phyloP scores from a whole-genome alignment of 2,113 vertebrate species.

The Oncorhynchus masou region DNA sequence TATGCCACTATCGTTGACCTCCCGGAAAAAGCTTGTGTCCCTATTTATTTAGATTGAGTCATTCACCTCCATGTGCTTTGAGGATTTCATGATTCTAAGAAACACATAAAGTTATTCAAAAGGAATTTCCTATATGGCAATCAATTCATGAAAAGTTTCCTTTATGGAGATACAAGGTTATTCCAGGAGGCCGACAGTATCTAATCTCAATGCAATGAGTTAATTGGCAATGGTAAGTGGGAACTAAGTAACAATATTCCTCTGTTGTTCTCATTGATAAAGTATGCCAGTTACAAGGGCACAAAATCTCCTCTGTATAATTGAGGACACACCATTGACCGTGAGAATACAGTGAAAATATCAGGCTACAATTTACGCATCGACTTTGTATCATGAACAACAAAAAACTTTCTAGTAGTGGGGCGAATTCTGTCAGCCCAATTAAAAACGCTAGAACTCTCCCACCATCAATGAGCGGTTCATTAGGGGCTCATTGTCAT shows the following conservation, averaged over 20 bases:
- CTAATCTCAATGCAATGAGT: not conserved
- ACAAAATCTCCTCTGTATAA: not conserved
- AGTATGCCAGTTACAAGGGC: not conserved
- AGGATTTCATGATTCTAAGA: too few relatives aligned
- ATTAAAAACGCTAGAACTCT: constrained; percentile 16
- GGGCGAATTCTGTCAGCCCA: not conserved
- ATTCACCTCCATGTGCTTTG: not conserved
- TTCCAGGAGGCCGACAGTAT: too few relatives aligned
- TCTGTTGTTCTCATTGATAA: not conserved
- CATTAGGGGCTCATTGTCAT: constrained; percentile 49
- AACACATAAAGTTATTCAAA: too few relatives aligned
- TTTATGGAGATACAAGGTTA: too few relatives aligned
- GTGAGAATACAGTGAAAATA: not conserved
- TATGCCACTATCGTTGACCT: not conserved
- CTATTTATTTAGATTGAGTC: not conserved
- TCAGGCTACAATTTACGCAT: not conserved
- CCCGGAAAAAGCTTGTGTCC: not conserved
- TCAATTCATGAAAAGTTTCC: too few relatives aligned
- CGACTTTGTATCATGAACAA: not conserved
- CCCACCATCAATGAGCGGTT: constrained; percentile 30
- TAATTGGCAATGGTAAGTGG: not conserved
- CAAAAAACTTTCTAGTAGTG: not conserved
- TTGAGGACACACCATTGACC: not conserved
- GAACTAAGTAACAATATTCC: not conserved
- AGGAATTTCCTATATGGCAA: too few relatives aligned